Conservation (phyloP, 1,140 invertebrate genomes). For the Pseudoatta argentina region DNA sequence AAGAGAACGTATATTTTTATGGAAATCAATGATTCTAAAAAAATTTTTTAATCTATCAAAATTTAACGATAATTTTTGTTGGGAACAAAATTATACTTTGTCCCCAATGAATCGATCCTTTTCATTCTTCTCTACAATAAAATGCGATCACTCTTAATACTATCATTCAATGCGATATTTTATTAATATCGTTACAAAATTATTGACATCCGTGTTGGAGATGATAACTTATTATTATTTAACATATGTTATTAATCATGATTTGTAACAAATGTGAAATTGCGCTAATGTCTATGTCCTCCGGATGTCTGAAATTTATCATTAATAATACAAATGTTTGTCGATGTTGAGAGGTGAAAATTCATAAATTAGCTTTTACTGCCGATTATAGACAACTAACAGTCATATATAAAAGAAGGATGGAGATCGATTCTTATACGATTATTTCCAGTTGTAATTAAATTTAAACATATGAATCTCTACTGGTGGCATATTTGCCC, state of each 20-base stretch:
- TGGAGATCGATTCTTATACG: neutral
- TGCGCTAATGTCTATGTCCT: conserved; percentile 8
- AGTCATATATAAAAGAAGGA: neutral
- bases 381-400: neutral
- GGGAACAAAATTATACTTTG: neutral
- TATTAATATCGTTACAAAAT: conserved; percentile 28
- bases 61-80: neutral
- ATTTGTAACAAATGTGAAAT: conserved; percentile 9
- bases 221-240: conserved; percentile 21
- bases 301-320: conserved; percentile 36
- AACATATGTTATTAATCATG: conserved; percentile 15
- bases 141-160: conserved; percentile 27
- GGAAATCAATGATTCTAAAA: no score
- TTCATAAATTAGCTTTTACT: conserved; percentile 31
- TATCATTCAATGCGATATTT: neutral
- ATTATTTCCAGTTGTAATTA: conserved; percentile 27
- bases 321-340: conserved; percentile 46
- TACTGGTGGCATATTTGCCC: neutral
- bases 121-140: neutral
- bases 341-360: neutral
- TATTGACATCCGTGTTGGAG: conserved; percentile 11
- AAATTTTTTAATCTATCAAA: neutral
- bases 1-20: neutral
- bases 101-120: neutral
- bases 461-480: conserved; percentile 46